A percentile compares a stretch with the other conserved stretches of the same genome.
Evolutionary conservation across 2,888 invertebrate species (phyloP).

Genomic region (Eupithecia vulgata): DNA sequence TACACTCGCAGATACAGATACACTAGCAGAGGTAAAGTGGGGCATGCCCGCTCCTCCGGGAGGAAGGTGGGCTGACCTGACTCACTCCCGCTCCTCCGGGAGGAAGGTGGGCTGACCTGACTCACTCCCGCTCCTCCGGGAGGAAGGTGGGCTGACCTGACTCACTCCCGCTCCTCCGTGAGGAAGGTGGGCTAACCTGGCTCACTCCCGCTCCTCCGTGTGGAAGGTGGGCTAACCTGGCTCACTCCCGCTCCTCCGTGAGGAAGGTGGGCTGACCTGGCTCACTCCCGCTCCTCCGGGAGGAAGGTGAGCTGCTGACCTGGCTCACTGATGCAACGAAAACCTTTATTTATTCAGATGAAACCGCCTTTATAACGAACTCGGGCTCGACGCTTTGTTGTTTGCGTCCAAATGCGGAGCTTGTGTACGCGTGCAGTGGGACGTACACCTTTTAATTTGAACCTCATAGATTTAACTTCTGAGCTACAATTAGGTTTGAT

Average conservation of each 20-base stretch:
- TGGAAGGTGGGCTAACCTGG: no score
- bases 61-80: no score
- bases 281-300: no score
- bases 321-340: slow-evolving; percentile 20
- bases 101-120: no score
- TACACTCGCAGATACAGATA: background rate
- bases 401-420: background rate
- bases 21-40: slow-evolving; percentile 19
- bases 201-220: no score
- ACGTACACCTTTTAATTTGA: background rate
- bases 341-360: slow-evolving; percentile 27
- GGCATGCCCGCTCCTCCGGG: slow-evolving; percentile 19
- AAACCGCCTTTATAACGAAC: slow-evolving; percentile 14
- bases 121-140: slow-evolving; percentile 17
- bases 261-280: no score
- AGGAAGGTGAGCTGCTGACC: no score
- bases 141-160: no score
- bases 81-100: slow-evolving; percentile 17
- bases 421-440: background rate
- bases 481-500: no score
- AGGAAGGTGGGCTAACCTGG: no score
- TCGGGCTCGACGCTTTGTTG: background rate
- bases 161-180: slow-evolving; percentile 16
- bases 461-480: background rate
- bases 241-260: no score